A percentile compares a stretch with the other conserved stretches of the same genome.
phyloP scores from a whole-genome alignment of 2,888 invertebrate genomes.

The Hoplodrina blanda region DNA sequence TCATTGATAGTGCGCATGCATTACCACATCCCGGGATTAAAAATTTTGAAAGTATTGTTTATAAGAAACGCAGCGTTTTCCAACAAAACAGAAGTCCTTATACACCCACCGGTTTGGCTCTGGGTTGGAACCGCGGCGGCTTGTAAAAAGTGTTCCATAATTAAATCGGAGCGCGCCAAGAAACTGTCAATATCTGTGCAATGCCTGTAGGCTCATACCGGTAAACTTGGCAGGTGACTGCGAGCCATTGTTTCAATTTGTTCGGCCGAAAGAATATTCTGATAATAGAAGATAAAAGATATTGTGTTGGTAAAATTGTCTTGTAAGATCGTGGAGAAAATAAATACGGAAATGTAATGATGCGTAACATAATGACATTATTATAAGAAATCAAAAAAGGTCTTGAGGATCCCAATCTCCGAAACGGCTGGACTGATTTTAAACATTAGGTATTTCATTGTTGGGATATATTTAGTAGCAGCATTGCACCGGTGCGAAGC shows the following conservation, averaged over 20 bases:
- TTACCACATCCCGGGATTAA: too few relatives aligned
- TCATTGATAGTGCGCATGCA: too few relatives aligned
- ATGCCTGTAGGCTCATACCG: constrained; percentile 61
- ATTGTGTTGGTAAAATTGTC: not conserved
- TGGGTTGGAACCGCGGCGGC: constrained; percentile 61
- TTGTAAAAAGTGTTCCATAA: constrained; percentile 77
- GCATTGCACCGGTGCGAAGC: too few relatives aligned
- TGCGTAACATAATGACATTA: too few relatives aligned
- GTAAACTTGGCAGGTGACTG: constrained; percentile 69
- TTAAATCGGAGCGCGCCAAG: constrained; percentile 81
- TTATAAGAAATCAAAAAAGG: too few relatives aligned
- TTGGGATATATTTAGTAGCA: too few relatives aligned
- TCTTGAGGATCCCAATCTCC: too few relatives aligned
- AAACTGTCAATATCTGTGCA: constrained; percentile 78
- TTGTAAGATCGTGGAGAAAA: not conserved
- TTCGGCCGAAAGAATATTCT: constrained; percentile 13
- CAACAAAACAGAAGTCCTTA: not conserved
- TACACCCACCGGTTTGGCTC: constrained; percentile 43
- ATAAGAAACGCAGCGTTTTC: not conserved
- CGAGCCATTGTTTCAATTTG: constrained; percentile 32
- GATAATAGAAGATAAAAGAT: constrained; percentile 4
- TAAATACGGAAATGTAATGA: too few relatives aligned
- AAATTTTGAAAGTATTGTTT: too few relatives aligned
- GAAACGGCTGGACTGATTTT: too few relatives aligned
- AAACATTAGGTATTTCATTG: too few relatives aligned